These are phyloP conservation scores for Caenorhabditis tropicalis DNA, from an alignment of 1,140 invertebrate genomes.

Conservation along the genomic window DNA sequence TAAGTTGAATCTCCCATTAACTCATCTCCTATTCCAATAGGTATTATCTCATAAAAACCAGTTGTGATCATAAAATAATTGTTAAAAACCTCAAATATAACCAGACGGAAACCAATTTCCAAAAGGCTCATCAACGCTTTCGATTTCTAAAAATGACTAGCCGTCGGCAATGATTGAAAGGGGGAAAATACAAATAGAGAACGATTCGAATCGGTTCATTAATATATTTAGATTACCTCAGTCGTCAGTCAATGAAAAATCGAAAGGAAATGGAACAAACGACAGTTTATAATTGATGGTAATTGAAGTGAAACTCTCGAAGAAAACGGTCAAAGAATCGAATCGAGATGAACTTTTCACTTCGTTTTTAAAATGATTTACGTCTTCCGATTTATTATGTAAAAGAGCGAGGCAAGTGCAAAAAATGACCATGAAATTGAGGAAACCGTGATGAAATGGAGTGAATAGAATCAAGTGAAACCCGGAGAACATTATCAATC, in stretches of 20 bases:
- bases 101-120: background rate
- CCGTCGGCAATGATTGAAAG: background rate
- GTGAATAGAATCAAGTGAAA: background rate
- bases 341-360: background rate
- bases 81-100: background rate
- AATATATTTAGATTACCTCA: slow-evolving; percentile 9
- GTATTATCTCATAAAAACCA: background rate
- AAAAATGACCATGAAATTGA: background rate
- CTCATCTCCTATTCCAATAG: background rate
- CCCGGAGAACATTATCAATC: background rate
- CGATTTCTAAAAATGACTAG: slow-evolving; percentile 17
- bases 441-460: slow-evolving; percentile 4
- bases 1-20: too few species aligned
- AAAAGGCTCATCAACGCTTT: slow-evolving; percentile 10
- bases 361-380: background rate
- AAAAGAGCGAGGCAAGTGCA: background rate
- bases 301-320: background rate
- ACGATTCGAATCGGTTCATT: slow-evolving; percentile 14
- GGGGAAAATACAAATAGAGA: background rate
- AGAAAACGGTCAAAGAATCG: background rate
- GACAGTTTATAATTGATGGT: slow-evolving; percentile 3
- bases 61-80: slow-evolving; percentile 11
- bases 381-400: slow-evolving; percentile 12
- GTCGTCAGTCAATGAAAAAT: background rate
- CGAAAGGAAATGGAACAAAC: background rate